phyloP scores from a whole-genome alignment of 2,888 invertebrate genomes.

The Gnatocerus cornutus region DNA sequence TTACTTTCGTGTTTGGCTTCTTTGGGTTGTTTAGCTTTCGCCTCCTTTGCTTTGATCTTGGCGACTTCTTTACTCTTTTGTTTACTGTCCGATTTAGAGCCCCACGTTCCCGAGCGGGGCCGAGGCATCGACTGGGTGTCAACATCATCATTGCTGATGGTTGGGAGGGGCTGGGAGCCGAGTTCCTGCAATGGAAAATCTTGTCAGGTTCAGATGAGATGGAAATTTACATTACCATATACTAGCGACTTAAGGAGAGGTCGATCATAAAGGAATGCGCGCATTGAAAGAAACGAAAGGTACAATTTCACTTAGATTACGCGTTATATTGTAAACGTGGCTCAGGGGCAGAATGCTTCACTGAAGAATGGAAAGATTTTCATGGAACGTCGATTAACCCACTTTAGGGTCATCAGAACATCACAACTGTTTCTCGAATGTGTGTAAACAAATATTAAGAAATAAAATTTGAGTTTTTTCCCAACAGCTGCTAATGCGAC shows the following conservation, averaged over 20 bases:
- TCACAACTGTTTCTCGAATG: neutral
- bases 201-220: slow-evolving; percentile 21
- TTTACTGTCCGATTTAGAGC: slow-evolving; percentile 68
- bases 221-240: slow-evolving; percentile 35
- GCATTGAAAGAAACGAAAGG: slow-evolving; percentile 20
- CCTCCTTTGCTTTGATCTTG: slow-evolving; percentile 56
- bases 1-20: slow-evolving; percentile 59
- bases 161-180: slow-evolving; percentile 77
- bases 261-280: slow-evolving; percentile 22
- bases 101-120: slow-evolving; percentile 79
- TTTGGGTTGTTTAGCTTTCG: slow-evolving; percentile 53
- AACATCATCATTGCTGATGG: slow-evolving; percentile 72
- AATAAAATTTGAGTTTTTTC: neutral
- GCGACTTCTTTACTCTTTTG: slow-evolving; percentile 55
- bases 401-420: neutral
- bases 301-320: slow-evolving; percentile 16
- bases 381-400: slow-evolving; percentile 20
- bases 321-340: slow-evolving; percentile 12
- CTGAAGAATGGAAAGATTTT: slow-evolving; percentile 10
- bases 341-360: slow-evolving; percentile 5
- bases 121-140: slow-evolving; percentile 69
- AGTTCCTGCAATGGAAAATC: slow-evolving; percentile 72
- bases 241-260: slow-evolving; percentile 17
- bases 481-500: neutral
- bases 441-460: no score